Evolutionary conservation across 2,797 vertebrate species (phyloP).

Genomic region (Luscinia luscinia): DNA sequence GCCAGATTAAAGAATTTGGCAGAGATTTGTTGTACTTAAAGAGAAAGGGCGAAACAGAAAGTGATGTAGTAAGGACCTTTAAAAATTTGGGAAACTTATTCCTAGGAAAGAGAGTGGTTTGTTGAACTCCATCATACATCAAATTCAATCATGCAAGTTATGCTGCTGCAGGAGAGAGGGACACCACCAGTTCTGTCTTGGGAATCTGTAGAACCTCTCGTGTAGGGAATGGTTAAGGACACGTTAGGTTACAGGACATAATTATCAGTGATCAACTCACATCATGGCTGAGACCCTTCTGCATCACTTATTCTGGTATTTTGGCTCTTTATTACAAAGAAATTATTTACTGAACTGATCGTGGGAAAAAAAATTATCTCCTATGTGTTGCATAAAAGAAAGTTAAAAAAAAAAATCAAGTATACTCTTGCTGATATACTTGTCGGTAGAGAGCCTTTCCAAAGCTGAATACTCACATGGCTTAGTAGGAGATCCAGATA

Average conservation of each 20-base stretch:
- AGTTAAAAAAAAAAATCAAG: neutral
- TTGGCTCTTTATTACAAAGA: neutral
- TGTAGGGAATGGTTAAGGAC: neutral
- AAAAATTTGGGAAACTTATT: neutral
- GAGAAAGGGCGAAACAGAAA: neutral
- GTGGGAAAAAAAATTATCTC: neutral
- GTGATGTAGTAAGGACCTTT: neutral
- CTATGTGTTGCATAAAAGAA: neutral
- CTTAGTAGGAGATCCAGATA: neutral
- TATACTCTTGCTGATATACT: neutral
- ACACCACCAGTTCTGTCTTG: neutral
- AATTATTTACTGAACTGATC: neutral
- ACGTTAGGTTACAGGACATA: neutral
- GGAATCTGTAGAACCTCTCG: neutral
- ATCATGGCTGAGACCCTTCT: neutral
- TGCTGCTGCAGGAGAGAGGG: neutral
- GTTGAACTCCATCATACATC: neutral
- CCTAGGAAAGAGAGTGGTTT: neutral
- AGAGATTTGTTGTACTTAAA: fast-evolving
- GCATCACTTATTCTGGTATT: neutral
- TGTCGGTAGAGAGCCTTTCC: neutral
- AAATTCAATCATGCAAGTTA: neutral
- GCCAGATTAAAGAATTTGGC: neutral
- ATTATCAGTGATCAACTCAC: neutral
- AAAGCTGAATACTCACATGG: neutral